Base-by-base conservation (phyloP, 2,113 vertebrate species). In the Myiopsitta monachus region DNA sequence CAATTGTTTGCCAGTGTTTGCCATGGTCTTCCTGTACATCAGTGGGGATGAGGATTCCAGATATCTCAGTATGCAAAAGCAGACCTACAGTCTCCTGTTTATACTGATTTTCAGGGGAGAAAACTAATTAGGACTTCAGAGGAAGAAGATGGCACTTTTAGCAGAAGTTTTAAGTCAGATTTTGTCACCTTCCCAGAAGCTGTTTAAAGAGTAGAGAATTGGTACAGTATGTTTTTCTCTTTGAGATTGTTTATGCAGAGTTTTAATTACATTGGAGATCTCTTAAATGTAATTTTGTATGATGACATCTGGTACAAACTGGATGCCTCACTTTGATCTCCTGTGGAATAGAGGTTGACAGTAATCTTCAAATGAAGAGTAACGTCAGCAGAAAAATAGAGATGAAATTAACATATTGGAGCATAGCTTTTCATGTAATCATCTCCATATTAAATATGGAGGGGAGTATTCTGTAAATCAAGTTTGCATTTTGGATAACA, bases 371-470 rank as follows among this genome's bases (percentile, higher is more conserved):
- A 92, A 97, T 92, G 85, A 84, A 88, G 75, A 95, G 89, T 84
- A 95, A 83, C 88, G 92, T 95, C 95, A 96, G 92, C 92, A 94
- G 90, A 91, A 97, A 96, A 95, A 74, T 80, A 97, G 88, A 87
- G 85, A 38, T 57, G 36, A 73, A 88, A 95, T 96, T 93, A 96
- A 84, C 96, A 92, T 95, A 96, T 36, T 68, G 89, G 89, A 95
- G 80, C 80, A 83, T 43, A 46, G 52, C 44, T 94, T 93, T 91
- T 39, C 87, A 82, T 89, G 85, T 84, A 75, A 96, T 93, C 92
- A 95, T 90, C 80, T 59, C n/a, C 31, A 17, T 82, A 67, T 79
- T 94, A 95, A 96, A 88, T 79, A 86, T 70, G 73, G 89, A 94
- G 66, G 79, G 83, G 68, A 84, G 30, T 52, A 43, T 68, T 95